A percentile compares a stretch with the other conserved stretches of the same genome.
These are phyloP conservation scores for Melanophora roralis DNA, from an alignment of 2,888 invertebrate genomes.

Conservation along the genomic window DNA sequence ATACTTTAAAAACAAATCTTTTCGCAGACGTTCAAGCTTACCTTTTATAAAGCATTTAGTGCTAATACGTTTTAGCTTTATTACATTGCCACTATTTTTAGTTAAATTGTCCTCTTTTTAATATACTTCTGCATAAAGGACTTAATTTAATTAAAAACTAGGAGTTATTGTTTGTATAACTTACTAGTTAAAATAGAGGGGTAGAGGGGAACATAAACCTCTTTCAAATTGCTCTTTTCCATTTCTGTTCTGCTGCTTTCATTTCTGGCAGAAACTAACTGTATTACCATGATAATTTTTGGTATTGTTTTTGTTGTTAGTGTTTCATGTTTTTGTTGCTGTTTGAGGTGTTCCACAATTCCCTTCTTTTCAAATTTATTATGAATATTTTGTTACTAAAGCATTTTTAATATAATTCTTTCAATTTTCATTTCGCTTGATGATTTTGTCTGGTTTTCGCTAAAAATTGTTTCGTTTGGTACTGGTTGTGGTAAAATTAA, in stretches of 20 bases:
- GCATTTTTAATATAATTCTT: constrained; percentile 17
- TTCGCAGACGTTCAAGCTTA: too few relatives aligned
- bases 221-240: neutral
- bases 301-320: neutral
- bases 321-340: neutral
- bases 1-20: too few relatives aligned
- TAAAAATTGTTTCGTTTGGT: neutral
- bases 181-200: constrained; percentile 2
- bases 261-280: neutral
- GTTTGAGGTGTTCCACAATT: constrained; percentile 17
- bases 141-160: constrained; percentile 60
- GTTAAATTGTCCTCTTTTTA: neutral
- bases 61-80: neutral
- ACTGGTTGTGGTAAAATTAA: constrained; percentile 31
- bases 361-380: constrained; percentile 20
- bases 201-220: too few relatives aligned
- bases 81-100: neutral
- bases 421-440: constrained; percentile 9
- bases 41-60: too few relatives aligned
- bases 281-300: constrained; percentile 14
- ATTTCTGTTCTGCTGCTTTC: neutral
- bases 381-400: constrained; percentile 41
- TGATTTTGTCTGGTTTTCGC: constrained; percentile 28
- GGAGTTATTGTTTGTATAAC: constrained; percentile 22
- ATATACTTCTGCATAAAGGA: constrained; percentile 19